phyloP scores from a whole-genome alignment of 2,113 vertebrate species.

The Gadus macrocephalus region DNA sequence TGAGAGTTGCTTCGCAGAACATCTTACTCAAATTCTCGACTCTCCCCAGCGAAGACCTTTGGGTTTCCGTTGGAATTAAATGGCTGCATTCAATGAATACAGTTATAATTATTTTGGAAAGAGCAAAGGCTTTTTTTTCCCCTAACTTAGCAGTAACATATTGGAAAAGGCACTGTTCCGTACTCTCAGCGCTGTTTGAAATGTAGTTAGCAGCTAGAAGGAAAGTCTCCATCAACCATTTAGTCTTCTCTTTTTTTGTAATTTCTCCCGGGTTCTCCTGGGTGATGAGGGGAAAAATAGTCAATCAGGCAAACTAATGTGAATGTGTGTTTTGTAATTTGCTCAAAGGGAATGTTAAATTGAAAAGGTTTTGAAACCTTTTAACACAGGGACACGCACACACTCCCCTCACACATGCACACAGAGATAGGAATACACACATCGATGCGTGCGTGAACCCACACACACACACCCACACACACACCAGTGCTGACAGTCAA shows the following conservation, averaged over 20 bases:
- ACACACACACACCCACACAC: constrained; percentile 40
- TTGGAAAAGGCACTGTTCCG: too few relatives aligned
- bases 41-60: too few relatives aligned
- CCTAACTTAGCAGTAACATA: too few relatives aligned
- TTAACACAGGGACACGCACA: constrained; percentile 67
- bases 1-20: constrained; percentile 12
- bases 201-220: too few relatives aligned
- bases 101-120: too few relatives aligned
- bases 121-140: too few relatives aligned
- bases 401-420: constrained; percentile 13
- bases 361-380: constrained; percentile 74
- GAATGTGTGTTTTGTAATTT: constrained; percentile 71
- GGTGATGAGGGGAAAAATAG: constrained; percentile 62
- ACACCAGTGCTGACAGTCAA: constrained; percentile 70
- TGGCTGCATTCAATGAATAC: too few relatives aligned
- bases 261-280: constrained; percentile 48
- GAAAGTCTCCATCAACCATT: constrained; percentile 58
- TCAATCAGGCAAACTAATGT: constrained; percentile 71
- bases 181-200: too few relatives aligned
- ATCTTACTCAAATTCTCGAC: constrained; percentile 4
- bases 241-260: constrained; percentile 37
- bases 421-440: too few relatives aligned
- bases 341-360: constrained; percentile 69
- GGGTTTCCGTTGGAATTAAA: too few relatives aligned
- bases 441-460: too few relatives aligned